A percentile compares a stretch with the other conserved stretches of the same genome.
Evolutionary conservation across 1,140 invertebrate species (phyloP).

Genomic region (Halesus radiatus): DNA sequence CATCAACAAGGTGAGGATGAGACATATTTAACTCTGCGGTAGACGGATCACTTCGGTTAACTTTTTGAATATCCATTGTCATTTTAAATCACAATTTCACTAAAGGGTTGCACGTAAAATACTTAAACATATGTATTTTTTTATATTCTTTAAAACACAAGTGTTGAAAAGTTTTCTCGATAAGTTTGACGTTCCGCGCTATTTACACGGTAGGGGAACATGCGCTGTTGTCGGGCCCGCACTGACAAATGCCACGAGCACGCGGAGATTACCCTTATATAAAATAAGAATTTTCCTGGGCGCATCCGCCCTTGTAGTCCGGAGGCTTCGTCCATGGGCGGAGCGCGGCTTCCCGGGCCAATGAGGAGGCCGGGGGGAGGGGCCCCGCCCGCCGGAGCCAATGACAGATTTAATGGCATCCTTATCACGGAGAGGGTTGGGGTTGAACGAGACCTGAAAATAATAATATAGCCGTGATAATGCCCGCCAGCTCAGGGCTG

Average conservation of each 20-base stretch:
- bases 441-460: conserved; percentile 55
- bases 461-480: conserved; percentile 54
- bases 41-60: conserved; percentile 67
- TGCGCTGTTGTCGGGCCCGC: conserved; percentile 25
- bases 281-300: conserved; percentile 35
- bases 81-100: conserved; percentile 60
- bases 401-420: conserved; percentile 55
- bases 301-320: conserved; percentile 24
- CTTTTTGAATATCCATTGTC: conserved; percentile 72
- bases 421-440: conserved; percentile 38
- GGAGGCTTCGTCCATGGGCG: conserved; percentile 60
- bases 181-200: conserved; percentile 2
- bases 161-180: conserved; percentile 10
- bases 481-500: conserved; percentile 35
- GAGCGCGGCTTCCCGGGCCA: conserved; percentile 61
- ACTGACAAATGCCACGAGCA: conserved; percentile 49
- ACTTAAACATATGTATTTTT: too few species aligned
- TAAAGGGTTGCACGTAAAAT: too few species aligned
- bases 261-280: conserved; percentile 49
- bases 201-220: conserved; percentile 3
- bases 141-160: background rate
- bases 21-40: conserved; percentile 61
- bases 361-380: conserved; percentile 60
- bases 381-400: conserved; percentile 54
- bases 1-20: conserved; percentile 39